Base-by-base conservation (phyloP, 2,888 invertebrate genomes). In the Litoditis marina region DNA sequence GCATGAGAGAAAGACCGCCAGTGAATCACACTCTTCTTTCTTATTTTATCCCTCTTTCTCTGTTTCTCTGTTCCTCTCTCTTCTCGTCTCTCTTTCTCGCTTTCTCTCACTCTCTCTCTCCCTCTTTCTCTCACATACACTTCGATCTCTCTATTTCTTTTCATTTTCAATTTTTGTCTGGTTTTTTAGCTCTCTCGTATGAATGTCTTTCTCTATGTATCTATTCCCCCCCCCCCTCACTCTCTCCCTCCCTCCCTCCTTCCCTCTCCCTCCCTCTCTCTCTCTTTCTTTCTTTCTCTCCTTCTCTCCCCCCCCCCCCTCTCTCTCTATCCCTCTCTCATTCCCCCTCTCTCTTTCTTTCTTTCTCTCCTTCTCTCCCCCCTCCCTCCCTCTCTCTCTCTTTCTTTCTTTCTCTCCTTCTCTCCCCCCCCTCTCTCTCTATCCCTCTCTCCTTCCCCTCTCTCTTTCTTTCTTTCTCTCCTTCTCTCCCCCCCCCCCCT, bases 201-300 rank as follows among this genome's bases (percentile, higher is more conserved):
- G n/a, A n/a, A n/a, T n/a, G n/a, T n/a, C n/a, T n/a, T n/a, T n/a
- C n/a, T n/a, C n/a, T n/a, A n/a, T n/a, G n/a, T n/a, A n/a, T n/a
- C n/a, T n/a, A n/a, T n/a, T n/a, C n/a, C n/a, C n/a, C n/a, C n/a
- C n/a, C n/a, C n/a, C n/a, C n/a, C n/a, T n/a, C n/a, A n/a, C n/a
- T n/a, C n/a, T n/a, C n/a, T n/a, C n/a, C n/a, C n/a, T 52, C 30
- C 8, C 22, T 51, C 31, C 51, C 22, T 51, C 51, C 28, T 31
- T 27, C 51, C 19, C 22, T 51, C 31, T 51, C 22, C 7, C 51
- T 11, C 47, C 36, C 36, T 7, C 36, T 36, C 36, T 36, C 36
- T 36, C 36, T 36, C 36, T 11, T 36, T 36, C 13, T 36, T 36
- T 36, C 13, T 36, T 16, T 36, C 8, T 7, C 36, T 11, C 13